Base-by-base conservation (phyloP, 2,888 invertebrate genomes). In the Diarsia brunnea region DNA sequence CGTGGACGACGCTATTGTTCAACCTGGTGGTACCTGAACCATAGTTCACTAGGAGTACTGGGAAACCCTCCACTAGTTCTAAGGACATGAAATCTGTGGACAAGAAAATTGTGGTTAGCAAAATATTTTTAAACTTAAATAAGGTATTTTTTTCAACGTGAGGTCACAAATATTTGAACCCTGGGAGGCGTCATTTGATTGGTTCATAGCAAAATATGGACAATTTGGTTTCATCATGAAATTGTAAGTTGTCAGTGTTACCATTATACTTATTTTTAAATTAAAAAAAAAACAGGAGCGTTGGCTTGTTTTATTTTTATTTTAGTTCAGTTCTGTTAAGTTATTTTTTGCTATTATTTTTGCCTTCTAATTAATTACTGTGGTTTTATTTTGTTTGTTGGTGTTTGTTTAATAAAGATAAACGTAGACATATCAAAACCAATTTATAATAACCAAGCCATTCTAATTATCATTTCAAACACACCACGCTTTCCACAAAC, bases 1-100 rank as follows among this genome's bases (percentile, higher is more conserved):
- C 96, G 88, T 97, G 97, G 31, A 98, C 98, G 43, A 98, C 97
- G 75, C 97, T 97, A 91, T 98, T 97, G 91, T 97, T 97, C 55
- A 98, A 96, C 84, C 97, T 97, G 0, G 97, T 97, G 1, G 98
- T 98, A 0, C 99, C 99, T 0, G 98, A 97, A 0, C 99, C 99
- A 91, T 99, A 98, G 95, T 99, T 98, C 10, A 99, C 97, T 47
- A 98, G 97, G 14, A 99, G 96, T 0, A 98, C 97, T 0, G 98
- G 98, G 91, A 97, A 98, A n/a, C 99, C 99, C 58, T 98, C 97
- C 12, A 97, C 96, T 65, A 99, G 95, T 92, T 99, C 99, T 82
- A 99, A 94, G 0, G 99, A 98, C 96, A 99, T 98, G 94, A 99
- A 99, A 96, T 99, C 99, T 95, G 97, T 73, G 85, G 83, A 88